phyloP scores from a whole-genome alignment of 2,113 vertebrate species.

The Scomber japonicus region DNA sequence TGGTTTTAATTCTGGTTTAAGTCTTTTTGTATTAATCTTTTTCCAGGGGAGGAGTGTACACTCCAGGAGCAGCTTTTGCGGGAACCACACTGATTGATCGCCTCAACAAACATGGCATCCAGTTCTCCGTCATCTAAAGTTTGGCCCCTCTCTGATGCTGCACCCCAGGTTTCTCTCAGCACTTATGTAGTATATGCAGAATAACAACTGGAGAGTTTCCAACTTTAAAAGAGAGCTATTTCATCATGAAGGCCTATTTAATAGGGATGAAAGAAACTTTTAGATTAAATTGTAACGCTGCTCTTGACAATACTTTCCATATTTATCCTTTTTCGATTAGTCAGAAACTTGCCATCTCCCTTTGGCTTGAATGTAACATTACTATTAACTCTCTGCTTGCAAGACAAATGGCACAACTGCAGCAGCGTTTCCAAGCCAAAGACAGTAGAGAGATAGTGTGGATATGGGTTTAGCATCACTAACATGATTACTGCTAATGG shows the following conservation, averaged over 20 bases:
- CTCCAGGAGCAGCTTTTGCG: slow-evolving; percentile 92
- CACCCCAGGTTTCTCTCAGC: slow-evolving; percentile 53
- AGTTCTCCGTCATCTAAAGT: slow-evolving; percentile 89
- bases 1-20: not conserved
- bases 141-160: not conserved
- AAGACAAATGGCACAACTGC: slow-evolving; percentile 19
- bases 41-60: slow-evolving; percentile 93
- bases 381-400: slow-evolving; percentile 27
- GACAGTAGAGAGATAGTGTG: not conserved
- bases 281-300: not conserved
- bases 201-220: slow-evolving; percentile 34
- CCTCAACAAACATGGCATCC: slow-evolving; percentile 91
- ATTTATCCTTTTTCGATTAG: slow-evolving; percentile 24
- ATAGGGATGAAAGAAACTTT: not conserved
- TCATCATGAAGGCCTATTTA: not conserved
- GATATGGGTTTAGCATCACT: slow-evolving; percentile 12
- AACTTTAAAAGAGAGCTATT: not conserved
- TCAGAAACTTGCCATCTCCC: slow-evolving; percentile 31
- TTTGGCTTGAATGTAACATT: slow-evolving; percentile 39
- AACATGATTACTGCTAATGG: slow-evolving; percentile 12
- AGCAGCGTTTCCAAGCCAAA: not conserved
- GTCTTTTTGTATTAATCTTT: slow-evolving; percentile 7
- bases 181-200: slow-evolving; percentile 41
- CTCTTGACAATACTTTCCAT: not conserved
- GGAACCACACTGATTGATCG: slow-evolving; percentile 93